Evolutionary conservation across 1,140 invertebrate genomes (phyloP).

Genomic region (Euura lappo): DNA sequence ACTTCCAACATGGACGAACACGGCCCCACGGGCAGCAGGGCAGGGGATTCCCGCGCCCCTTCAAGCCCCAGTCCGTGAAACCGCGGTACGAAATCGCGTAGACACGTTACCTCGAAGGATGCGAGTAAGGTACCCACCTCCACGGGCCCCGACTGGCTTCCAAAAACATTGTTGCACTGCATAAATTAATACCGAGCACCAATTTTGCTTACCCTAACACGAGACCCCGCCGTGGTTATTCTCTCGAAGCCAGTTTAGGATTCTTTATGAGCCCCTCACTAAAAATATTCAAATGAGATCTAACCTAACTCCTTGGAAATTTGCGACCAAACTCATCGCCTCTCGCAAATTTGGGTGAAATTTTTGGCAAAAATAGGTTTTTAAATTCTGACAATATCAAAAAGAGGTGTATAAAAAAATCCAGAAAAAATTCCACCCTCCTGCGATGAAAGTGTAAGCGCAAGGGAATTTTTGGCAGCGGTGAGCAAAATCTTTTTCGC

Average conservation of each 20-base stretch:
- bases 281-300: background rate
- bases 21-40: conserved; percentile 24
- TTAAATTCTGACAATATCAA: too few species aligned
- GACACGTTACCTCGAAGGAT: background rate
- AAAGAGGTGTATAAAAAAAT: too few species aligned
- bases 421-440: too few species aligned
- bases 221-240: conserved; percentile 16
- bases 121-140: conserved; percentile 26
- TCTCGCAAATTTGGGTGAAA: background rate
- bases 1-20: conserved; percentile 55
- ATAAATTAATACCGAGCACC: conserved; percentile 53
- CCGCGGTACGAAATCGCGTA: too few species aligned
- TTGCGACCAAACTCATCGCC: background rate
- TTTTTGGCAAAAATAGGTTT: too few species aligned
- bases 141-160: conserved; percentile 34
- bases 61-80: too few species aligned
- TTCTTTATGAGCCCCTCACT: conserved; percentile 24
- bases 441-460: too few species aligned
- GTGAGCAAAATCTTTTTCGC: too few species aligned
- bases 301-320: background rate
- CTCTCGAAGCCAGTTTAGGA: conserved; percentile 31
- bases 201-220: conserved; percentile 41
- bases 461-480: too few species aligned
- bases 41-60: background rate
- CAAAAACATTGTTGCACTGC: conserved; percentile 50